These are phyloP conservation scores for Caenorhabditis sp. DNA, from an alignment of 2,888 invertebrate species.

Conservation along the genomic window DNA sequence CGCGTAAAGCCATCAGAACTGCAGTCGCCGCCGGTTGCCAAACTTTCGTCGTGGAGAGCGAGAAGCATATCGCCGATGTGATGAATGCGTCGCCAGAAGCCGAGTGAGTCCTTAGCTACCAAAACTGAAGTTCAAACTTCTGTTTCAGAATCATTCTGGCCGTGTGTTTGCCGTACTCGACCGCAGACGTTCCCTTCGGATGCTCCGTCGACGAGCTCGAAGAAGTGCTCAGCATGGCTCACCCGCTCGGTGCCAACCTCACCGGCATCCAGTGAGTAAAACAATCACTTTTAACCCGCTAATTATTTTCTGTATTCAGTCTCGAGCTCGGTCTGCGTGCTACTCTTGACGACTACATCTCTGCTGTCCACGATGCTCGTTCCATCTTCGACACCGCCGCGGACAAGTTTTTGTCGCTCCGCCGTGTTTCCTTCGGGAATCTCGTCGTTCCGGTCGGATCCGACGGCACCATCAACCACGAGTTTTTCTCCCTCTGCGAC, in stretches of 20 bases:
- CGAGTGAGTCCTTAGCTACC: no score
- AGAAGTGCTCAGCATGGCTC: conserved; percentile 68
- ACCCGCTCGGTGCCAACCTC: conserved; percentile 64
- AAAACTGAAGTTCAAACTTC: no score
- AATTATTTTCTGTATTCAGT: no score
- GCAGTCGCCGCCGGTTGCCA: conserved; percentile 58
- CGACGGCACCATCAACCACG: conserved; percentile 6
- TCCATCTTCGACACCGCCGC: conserved; percentile 32
- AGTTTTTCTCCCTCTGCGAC: conserved; percentile 84
- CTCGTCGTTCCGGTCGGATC: conserved; percentile 25
- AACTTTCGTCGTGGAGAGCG: conserved; percentile 72
- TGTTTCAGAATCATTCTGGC: conserved; percentile 53
- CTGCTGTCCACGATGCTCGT: conserved; percentile 39
- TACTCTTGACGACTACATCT: conserved; percentile 25
- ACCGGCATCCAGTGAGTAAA: conserved; percentile 80
- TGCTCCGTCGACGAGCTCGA: conserved; percentile 73
- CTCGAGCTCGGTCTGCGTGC: conserved; percentile 35
- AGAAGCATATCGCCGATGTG: conserved; percentile 71
- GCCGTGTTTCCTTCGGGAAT: conserved; percentile 34
- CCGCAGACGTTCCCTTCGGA: conserved; percentile 68
- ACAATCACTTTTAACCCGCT: no score
- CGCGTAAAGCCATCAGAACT: conserved; percentile 47
- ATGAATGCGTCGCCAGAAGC: conserved; percentile 42
- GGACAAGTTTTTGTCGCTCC: conserved; percentile 22
- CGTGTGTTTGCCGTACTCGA: conserved; percentile 36